Evolutionary conservation across 2,113 vertebrate species (phyloP), one percentile per base, ranked within the genome.

Genomic region (mouse (Mus musculus)): DNA sequence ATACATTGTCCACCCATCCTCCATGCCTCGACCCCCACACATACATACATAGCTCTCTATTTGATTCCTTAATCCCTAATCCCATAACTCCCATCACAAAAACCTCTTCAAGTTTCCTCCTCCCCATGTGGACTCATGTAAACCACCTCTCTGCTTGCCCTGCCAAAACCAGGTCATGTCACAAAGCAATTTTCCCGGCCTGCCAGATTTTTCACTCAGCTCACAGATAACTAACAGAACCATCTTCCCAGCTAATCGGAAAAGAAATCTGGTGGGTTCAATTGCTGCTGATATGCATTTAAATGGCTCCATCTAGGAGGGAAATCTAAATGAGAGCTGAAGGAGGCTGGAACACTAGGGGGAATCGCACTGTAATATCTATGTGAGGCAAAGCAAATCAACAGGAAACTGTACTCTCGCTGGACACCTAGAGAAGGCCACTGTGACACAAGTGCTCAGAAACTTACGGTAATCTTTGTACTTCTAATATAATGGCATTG

Each of bases 281-380:
- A 65, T 96, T 91, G 95, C 93, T 90, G 89, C 84, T 5, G 67
- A 97, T 97, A 97, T 97, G 98, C 98, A 97, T 97, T 97, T 97
- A 97, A 97, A 98, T 96, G 95, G 94, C 96, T 81, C 30, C 91
- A 95, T 96, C 97, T 95, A 97, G 61, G 85, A 97, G 54, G 93
- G 63, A 95, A 97, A 90, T 94, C 95, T 96, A 98, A 97, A 96
- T 97, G 96, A 97, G 95, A 96, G 94, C 71, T 72, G 69, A 96
- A 94, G 89, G 96, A 97, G 89, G 87, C 97, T 91, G 96, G 94
- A 91, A 75, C 96, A 95, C 89, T 93, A 90, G 93, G 89, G 93
- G 46, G 93, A 97, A 97, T 81, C 84, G 63, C 1, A 0, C 75
- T 36, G 75, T 91, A 97, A 96, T 98, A 97, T 97, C 90, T 91